Conservation (phyloP, 2,888 invertebrate genomes). For the Theretra japonica region DNA sequence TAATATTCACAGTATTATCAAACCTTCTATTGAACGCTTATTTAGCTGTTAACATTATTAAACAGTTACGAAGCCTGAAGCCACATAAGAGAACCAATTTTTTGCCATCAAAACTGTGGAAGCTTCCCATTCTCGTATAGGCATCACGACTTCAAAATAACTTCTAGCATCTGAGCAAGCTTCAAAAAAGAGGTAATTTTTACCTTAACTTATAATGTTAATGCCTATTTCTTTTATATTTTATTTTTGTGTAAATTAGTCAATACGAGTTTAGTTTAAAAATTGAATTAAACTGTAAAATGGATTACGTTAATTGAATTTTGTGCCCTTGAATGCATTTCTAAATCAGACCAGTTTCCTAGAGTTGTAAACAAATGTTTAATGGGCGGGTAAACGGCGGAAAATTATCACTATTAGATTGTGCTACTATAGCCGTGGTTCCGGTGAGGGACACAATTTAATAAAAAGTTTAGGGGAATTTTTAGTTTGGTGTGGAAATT, state of each 20-base stretch:
- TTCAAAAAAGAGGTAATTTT: too few species aligned
- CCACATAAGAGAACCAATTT: too few species aligned
- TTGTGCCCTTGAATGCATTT: constrained; percentile 14
- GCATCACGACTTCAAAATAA: too few species aligned
- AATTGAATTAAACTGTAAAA: neutral
- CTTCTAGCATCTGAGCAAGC: too few species aligned
- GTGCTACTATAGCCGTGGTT: neutral
- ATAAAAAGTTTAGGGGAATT: neutral
- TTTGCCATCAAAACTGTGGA: too few species aligned
- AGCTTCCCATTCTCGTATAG: too few species aligned
- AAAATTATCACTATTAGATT: constrained; percentile 4
- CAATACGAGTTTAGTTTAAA: neutral
- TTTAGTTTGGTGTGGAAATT: too few species aligned
- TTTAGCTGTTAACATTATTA: too few species aligned
- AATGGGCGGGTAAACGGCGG: constrained; percentile 15
- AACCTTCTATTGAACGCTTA: too few species aligned
- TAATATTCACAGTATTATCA: too few species aligned
- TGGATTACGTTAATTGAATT: constrained; percentile 5
- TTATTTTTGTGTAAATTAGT: neutral
- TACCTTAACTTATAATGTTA: too few species aligned
- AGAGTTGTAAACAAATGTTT: neutral
- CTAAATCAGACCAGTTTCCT: constrained; percentile 15
- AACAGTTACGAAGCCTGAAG: too few species aligned
- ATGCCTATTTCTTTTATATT: neutral
- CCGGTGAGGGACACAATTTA: neutral